Percentiles rank a stretch among this genome's conserved stretches.
Conservation (phyloP, 2,113 vertebrate genomes). For the Heterocephalus glaber region DNA sequence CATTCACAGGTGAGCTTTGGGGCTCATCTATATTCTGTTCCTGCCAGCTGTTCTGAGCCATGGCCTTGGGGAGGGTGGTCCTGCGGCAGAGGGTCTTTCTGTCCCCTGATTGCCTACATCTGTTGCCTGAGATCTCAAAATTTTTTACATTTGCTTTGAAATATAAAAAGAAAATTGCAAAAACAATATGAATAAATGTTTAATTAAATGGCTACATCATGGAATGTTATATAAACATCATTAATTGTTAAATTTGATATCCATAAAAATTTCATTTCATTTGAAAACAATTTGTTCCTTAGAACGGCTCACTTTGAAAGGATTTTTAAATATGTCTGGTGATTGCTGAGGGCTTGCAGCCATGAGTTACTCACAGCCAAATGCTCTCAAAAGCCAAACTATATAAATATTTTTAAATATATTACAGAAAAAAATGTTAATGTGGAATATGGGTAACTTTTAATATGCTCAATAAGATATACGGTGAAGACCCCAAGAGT, state of each 20-base stretch:
- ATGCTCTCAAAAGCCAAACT: constrained; percentile 28
- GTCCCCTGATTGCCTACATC: not conserved
- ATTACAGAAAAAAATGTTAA: constrained; percentile 22
- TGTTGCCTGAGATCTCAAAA: not conserved
- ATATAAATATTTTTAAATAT: constrained; percentile 4
- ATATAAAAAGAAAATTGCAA: constrained; percentile 60
- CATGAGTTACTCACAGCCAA: constrained; percentile 22
- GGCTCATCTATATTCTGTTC: not conserved
- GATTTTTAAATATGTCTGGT: constrained; percentile 30
- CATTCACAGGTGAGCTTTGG: not conserved
- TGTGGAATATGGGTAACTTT: not conserved
- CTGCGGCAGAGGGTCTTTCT: not conserved
- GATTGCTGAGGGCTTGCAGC: constrained; percentile 3
- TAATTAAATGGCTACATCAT: constrained; percentile 71
- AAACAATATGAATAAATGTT: constrained; percentile 60
- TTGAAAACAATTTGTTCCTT: constrained; percentile 72
- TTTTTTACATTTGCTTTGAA: constrained; percentile 10
- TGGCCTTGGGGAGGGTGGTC: fast-evolving
- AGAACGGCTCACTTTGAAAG: constrained; percentile 57
- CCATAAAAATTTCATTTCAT: constrained; percentile 71
- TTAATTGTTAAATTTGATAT: constrained; percentile 73
- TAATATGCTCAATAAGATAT: not conserved
- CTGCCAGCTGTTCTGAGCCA: not conserved
- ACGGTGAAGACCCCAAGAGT: constrained; percentile 13
- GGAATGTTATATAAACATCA: constrained; percentile 63